phyloP scores from a whole-genome alignment of 2,113 vertebrate genomes.

The Tamias sibiricus region DNA sequence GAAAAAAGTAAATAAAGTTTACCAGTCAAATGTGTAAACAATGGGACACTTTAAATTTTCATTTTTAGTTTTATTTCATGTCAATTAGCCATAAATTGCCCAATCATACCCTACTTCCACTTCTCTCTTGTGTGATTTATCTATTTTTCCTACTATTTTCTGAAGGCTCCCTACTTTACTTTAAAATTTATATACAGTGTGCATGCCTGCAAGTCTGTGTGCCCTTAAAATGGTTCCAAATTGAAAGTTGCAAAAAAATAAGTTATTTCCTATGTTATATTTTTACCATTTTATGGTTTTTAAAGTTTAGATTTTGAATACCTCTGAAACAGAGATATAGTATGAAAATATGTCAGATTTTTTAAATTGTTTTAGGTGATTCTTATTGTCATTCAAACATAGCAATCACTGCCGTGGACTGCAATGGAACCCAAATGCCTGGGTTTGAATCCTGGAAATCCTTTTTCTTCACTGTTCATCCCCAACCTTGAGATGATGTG shows the following conservation, averaged over 20 bases:
- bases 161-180: neutral
- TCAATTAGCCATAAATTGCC: neutral
- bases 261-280: neutral
- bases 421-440: neutral
- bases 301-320: neutral
- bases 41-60: neutral
- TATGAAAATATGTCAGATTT: neutral
- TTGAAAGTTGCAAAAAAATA: neutral
- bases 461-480: neutral
- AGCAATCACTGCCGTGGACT: neutral
- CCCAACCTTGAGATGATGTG: neutral
- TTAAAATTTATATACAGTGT: neutral
- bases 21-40: neutral
- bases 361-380: neutral
- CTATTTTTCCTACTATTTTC: neutral
- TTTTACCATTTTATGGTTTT: slow-evolving; percentile 21
- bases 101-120: neutral
- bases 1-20: no score
- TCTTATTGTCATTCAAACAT: neutral
- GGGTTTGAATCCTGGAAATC: neutral
- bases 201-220: neutral
- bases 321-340: neutral
- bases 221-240: slow-evolving; percentile 1
- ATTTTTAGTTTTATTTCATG: neutral
- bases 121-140: neutral